Evolutionary conservation across 2,888 invertebrate species (phyloP), one percentile per base, ranked within the genome.

Genomic region (Chaetogeoica ovagalla): DNA sequence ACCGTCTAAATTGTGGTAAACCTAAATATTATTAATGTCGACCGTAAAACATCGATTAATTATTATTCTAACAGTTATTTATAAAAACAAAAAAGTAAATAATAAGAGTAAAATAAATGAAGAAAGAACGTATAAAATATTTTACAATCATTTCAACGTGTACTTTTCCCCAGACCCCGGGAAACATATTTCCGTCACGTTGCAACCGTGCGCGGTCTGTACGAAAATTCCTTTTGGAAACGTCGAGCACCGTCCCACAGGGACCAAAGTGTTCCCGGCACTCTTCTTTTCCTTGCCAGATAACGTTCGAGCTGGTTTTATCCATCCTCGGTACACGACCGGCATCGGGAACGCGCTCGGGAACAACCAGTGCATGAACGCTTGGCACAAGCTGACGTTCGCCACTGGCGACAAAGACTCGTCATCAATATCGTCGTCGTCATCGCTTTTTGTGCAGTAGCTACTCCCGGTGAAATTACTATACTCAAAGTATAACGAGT

Each of bases 171-270:
- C 37, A 5, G 69, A 70, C 19, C 23, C 37, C 17, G 37, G 57
- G n/a, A 70, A 70, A n/a, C n/a, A n/a, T 37, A 70, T 70, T 55
- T 57, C 3, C 57, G 55, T 37, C 37, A 70, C 69, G 19, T 57
- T n/a, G 11, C 17, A 13, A 17, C n/a, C 37, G 57, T 5, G 2
- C 13, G 2, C 19, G 7, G 69, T n/a, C n/a, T 37, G 37, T 23
- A 70, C 37, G 37, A 70, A n/a, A 1, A 70, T 55, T 6, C 37
- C 57, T n/a, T 70, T 13, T n/a, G 37, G 57, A 13, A 57, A 30
- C 37, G 37, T 21, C n/a, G 37, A n/a, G 30, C n/a, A 37, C 57
- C n/a, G 57, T 4, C 37, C 57, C 57, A 17, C 23, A 5, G 57
- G 37, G 17, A 37, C 23, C 19, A 70, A 9, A 7, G 13, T 62